phyloP scores from a whole-genome alignment of 2,113 vertebrate species.

The Myrmecobius fasciatus region DNA sequence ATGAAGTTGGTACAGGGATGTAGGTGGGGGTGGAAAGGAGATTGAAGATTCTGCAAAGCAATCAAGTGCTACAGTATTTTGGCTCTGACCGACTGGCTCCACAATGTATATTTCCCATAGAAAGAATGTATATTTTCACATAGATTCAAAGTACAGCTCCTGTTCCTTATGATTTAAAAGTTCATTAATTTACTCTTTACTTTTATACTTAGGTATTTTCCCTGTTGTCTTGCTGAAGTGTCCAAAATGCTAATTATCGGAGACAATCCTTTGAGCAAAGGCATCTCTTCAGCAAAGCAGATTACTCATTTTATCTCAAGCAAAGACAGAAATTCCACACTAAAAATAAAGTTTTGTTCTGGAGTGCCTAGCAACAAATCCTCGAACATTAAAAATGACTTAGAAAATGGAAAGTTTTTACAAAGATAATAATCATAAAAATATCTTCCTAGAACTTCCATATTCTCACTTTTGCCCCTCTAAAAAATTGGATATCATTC shows the following conservation, averaged over 20 bases:
- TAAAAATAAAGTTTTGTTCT: neutral
- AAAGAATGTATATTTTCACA: neutral
- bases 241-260: neutral
- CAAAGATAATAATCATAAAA: neutral
- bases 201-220: neutral
- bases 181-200: neutral
- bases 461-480: neutral
- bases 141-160: neutral
- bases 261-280: neutral
- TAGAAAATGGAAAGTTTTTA: neutral
- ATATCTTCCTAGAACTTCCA: neutral
- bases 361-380: neutral
- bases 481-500: neutral
- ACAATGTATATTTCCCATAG: neutral
- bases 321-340: neutral
- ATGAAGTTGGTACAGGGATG: neutral
- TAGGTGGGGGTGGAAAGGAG: neutral
- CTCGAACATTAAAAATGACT: neutral
- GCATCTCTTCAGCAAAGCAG: neutral
- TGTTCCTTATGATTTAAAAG: neutral
- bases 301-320: neutral
- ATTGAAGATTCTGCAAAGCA: neutral
- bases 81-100: neutral
- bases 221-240: neutral
- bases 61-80: neutral